A percentile compares a stretch with the other conserved stretches of the same genome.
Conservation (phyloP, 2,888 invertebrate genomes). For the Clepsis dumicolana region DNA sequence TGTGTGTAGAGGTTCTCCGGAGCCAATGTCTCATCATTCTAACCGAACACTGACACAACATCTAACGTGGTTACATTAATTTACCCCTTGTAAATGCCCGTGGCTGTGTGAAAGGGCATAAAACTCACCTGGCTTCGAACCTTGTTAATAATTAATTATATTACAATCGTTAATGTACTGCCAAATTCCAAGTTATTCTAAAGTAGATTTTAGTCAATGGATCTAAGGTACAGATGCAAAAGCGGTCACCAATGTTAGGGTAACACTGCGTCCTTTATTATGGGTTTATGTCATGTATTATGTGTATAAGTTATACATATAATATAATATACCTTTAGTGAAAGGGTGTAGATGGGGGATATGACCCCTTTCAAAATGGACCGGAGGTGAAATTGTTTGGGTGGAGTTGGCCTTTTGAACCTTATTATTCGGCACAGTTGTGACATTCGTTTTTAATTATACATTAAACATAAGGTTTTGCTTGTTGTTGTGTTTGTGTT, state of each 20-base stretch:
- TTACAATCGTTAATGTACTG: constrained; percentile 6
- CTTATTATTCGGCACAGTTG: too few relatives aligned
- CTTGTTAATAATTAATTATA: constrained; percentile 13
- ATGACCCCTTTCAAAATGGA: neutral
- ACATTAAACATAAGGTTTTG: too few relatives aligned
- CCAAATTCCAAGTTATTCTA: neutral
- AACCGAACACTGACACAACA: too few relatives aligned
- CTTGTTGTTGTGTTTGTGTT: too few relatives aligned
- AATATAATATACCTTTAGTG: constrained; percentile 8
- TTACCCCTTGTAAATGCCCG: neutral
- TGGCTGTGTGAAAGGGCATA: constrained; percentile 6
- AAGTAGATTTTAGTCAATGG: neutral
- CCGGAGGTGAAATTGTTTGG: neutral
- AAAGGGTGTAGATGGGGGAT: neutral
- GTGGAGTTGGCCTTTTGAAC: neutral
- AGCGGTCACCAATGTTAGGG: neutral
- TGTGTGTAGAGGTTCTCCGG: too few relatives aligned
- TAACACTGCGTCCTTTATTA: neutral
- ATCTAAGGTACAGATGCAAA: neutral
- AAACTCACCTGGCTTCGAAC: neutral
- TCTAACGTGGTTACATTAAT: neutral
- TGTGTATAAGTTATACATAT: neutral
- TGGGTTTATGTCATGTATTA: neutral
- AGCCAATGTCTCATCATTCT: too few relatives aligned
- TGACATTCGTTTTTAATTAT: too few relatives aligned